These are phyloP conservation scores for Adelges cooleyi DNA, from an alignment of 1,140 invertebrate genomes.

Conservation along the genomic window DNA sequence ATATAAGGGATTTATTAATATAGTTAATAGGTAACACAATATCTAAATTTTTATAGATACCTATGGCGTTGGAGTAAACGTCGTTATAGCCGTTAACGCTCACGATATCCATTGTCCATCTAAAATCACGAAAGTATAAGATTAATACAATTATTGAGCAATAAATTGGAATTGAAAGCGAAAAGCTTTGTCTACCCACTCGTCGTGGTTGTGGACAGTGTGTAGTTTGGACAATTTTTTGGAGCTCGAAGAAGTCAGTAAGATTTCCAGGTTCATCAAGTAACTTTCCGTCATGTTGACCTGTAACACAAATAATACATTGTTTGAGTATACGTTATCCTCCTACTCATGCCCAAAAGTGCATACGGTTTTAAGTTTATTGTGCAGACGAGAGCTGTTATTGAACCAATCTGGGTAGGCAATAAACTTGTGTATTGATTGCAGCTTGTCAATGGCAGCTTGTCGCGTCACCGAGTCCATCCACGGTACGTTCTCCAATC, in stretches of 20 bases:
- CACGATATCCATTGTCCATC: conserved; percentile 54
- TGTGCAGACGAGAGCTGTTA: conserved; percentile 42
- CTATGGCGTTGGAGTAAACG: conserved; percentile 65
- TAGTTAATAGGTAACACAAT: too few relatives aligned
- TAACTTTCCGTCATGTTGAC: conserved; percentile 10
- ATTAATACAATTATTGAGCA: neutral
- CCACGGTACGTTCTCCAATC: conserved; percentile 47
- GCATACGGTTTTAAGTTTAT: conserved; percentile 6
- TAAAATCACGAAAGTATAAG: conserved; percentile 39
- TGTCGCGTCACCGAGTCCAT: conserved; percentile 47
- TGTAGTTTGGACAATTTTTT: conserved; percentile 18
- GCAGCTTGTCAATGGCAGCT: conserved; percentile 47
- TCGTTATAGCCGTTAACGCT: conserved; percentile 72
- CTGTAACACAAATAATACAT: neutral
- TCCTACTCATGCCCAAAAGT: neutral
- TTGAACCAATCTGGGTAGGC: conserved; percentile 53
- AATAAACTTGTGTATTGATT: conserved; percentile 48
- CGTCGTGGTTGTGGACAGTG: conserved; percentile 42
- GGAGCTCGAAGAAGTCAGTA: neutral
- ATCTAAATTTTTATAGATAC: too few relatives aligned
- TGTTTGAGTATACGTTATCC: neutral
- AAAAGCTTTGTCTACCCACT: conserved; percentile 36
- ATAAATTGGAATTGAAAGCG: conserved; percentile 6
- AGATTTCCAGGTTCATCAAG: conserved; percentile 12
- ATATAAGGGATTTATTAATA: too few relatives aligned